phyloP scores from a whole-genome alignment of 1,140 invertebrate species.

The Triops longicaudatus region DNA sequence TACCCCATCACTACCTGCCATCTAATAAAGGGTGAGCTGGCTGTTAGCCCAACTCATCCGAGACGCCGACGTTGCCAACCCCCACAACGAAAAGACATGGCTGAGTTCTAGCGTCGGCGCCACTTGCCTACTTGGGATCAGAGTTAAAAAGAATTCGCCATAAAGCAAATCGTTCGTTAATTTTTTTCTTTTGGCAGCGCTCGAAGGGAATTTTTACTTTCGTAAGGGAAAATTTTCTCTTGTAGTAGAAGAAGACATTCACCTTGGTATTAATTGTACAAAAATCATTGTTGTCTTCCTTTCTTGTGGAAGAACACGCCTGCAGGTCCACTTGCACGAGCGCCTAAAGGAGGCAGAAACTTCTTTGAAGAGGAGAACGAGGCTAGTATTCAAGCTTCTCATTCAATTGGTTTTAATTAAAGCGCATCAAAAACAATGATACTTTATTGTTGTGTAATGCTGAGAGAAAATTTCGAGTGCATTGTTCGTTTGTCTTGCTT shows the following conservation, averaged over 20 bases:
- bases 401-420: not conserved
- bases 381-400: not conserved
- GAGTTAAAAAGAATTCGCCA: not conserved
- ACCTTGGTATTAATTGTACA: too few species aligned
- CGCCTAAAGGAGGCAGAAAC: not conserved
- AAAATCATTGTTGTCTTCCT: not conserved
- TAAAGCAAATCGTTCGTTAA: not conserved
- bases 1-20: constrained; percentile 6
- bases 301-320: not conserved
- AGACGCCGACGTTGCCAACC: not conserved
- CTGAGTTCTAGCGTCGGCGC: not conserved
- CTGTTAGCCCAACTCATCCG: constrained; percentile 10
- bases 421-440: not conserved
- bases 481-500: not conserved
- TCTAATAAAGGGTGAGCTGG: constrained; percentile 14
- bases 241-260: too few species aligned
- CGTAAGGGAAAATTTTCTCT: too few species aligned
- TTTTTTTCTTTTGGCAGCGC: not conserved
- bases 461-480: not conserved
- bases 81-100: not conserved
- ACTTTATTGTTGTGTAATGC: not conserved
- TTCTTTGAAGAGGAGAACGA: not conserved
- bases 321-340: not conserved
- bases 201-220: not conserved
- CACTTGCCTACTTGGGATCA: not conserved